Evolutionary conservation across 2,797 vertebrate genomes (phyloP), one percentile per base, ranked within the genome.

Genomic region (Artibeus lituratus): DNA sequence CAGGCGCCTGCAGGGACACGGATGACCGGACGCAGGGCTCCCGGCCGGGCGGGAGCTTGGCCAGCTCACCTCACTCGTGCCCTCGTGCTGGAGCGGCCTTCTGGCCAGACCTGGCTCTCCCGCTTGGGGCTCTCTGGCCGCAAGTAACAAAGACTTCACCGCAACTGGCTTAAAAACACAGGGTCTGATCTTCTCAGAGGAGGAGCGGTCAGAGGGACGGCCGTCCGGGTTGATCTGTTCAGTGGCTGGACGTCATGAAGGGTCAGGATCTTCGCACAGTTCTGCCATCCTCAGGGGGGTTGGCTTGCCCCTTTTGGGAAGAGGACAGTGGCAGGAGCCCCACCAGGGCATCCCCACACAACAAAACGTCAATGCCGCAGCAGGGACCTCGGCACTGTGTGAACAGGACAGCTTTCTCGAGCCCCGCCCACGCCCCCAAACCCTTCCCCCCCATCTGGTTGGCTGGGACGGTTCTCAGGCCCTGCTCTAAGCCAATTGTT

Each of bases 401-500:
- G 35, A 76, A 65, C n/a, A n/a, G 18, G 4, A 59, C 72, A 2
- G n/a, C 47, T 32, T 65, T 22, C 8, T 15, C 32, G 70, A 49
- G 0, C 51, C 15, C 69, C 53, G 7, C 32, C 12, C 5, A 37
- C 2, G 6, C 39, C 26, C 65, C 29, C 51, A 80, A 57, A 78
- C 26, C 57, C 87, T 59, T 21, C 37, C 44, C 53, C 67, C 21
- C 0, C 53, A 42, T 74, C 51, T 72, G 15, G 55, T 59, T 85
- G 83, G 73, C 57, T 59, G 24, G 37, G 26, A 67, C 16, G 78
- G n/a, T 77, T 90, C 32, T 59, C 16, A 70, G 15, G 29, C 21
- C 51, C 55, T 83, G 94, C 65, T 37, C 49, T 70, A 92, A 94
- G 42, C 69, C 78, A 91, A 19, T 65, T n/a, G 15, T 26, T 42